Evolutionary conservation across 2,113 vertebrate species (phyloP).

Genomic region (Panthera leo): DNA sequence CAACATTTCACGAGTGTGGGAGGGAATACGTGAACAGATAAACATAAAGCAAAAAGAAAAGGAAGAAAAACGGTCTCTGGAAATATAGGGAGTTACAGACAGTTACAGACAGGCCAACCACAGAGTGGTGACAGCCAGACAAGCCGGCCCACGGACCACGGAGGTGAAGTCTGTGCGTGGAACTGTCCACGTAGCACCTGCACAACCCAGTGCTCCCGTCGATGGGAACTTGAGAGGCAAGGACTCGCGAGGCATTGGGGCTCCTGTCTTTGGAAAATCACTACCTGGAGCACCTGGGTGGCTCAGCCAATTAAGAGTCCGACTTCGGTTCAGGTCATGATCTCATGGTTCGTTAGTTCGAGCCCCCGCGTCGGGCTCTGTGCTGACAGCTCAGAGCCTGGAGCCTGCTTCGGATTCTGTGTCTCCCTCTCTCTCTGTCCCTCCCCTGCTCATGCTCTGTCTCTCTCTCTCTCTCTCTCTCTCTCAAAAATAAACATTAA

Average conservation of each 20-base stretch:
- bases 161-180: rapidly evolving
- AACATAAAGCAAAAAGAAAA: neutral
- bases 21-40: neutral
- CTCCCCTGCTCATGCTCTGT: too few relatives aligned
- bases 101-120: neutral
- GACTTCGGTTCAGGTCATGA: too few relatives aligned
- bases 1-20: neutral
- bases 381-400: too few relatives aligned
- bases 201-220: neutral
- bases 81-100: neutral
- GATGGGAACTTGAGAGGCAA: neutral
- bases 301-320: too few relatives aligned
- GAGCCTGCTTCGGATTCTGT: too few relatives aligned
- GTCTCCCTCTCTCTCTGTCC: too few relatives aligned
- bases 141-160: rapidly evolving
- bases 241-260: neutral
- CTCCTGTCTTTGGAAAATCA: neutral
- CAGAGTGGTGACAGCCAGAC: rapidly evolving
- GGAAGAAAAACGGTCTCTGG: neutral
- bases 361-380: too few relatives aligned
- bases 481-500: too few relatives aligned
- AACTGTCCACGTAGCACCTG: rapidly evolving
- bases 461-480: too few relatives aligned
- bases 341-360: too few relatives aligned
- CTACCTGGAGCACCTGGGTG: too few relatives aligned